Percentiles rank a stretch among this genome's conserved stretches.
Conservation (phyloP, 2,888 invertebrate species). For the Drosophila ustulata region DNA sequence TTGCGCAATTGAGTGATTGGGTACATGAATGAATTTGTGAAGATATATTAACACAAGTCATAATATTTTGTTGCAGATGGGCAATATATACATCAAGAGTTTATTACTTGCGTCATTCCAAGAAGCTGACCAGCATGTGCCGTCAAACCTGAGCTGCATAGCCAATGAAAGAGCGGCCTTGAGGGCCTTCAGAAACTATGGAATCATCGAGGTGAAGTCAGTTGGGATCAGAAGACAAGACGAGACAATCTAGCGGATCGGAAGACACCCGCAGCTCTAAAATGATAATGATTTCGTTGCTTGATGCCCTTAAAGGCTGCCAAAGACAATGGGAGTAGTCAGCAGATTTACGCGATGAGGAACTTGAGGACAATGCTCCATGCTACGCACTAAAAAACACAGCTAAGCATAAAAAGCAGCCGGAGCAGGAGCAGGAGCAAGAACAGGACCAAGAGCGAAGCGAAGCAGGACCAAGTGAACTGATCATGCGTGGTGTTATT, state of each 20-base stretch:
- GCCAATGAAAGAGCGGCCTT: constrained; percentile 36
- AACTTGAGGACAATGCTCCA: constrained; percentile 66
- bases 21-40: neutral
- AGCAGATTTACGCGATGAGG: constrained; percentile 38
- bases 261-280: constrained; percentile 58
- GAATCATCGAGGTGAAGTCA: constrained; percentile 42
- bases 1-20: neutral
- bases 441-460: neutral
- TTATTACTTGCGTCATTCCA: constrained; percentile 4
- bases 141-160: constrained; percentile 43
- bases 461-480: constrained; percentile 56
- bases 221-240: neutral
- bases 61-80: constrained; percentile 27
- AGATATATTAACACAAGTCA: constrained; percentile 18
- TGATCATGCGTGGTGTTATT: constrained; percentile 78
- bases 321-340: constrained; percentile 42
- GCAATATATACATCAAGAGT: constrained; percentile 29
- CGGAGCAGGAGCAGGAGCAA: constrained; percentile 18
- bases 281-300: constrained; percentile 31
- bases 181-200: constrained; percentile 42
- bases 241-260: constrained; percentile 32
- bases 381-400: constrained; percentile 55
- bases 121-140: constrained; percentile 45
- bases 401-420: constrained; percentile 52
- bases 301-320: constrained; percentile 30